phyloP scores from a whole-genome alignment of 2,888 invertebrate genomes.

The Acleris sparsana region DNA sequence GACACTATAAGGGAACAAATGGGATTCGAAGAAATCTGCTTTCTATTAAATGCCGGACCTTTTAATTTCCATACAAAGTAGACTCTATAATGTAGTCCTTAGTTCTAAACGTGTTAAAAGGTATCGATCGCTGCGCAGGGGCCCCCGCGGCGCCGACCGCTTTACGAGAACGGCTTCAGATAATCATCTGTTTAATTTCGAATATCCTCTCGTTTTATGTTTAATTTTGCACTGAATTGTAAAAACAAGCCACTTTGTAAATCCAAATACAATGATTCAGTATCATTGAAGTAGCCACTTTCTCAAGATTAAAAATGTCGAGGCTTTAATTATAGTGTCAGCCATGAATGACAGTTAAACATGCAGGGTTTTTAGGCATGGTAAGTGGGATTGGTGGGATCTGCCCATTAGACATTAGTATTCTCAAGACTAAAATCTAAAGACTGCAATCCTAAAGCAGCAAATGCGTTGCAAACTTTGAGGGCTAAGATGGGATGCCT shows the following conservation, averaged over 20 bases:
- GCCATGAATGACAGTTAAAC: too few species aligned
- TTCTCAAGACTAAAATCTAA: too few species aligned
- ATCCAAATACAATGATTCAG: neutral
- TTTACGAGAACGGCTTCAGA: conserved; percentile 20
- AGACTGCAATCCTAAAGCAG: too few species aligned
- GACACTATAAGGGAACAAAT: neutral
- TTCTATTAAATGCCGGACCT: too few species aligned
- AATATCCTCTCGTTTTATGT: conserved; percentile 5
- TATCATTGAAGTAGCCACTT: neutral
- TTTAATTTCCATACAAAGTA: too few species aligned
- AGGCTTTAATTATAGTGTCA: too few species aligned
- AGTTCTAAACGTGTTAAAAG: conserved; percentile 1
- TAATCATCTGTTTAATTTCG: conserved; percentile 14
- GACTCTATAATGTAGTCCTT: neutral
- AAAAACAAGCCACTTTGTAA: neutral
- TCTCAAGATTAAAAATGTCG: too few species aligned
- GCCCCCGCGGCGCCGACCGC: conserved; percentile 22
- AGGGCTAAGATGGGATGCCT: too few species aligned
- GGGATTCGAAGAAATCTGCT: neutral
- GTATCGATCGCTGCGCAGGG: conserved; percentile 33
- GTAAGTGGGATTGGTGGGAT: too few species aligned
- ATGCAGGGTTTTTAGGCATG: too few species aligned
- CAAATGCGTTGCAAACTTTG: too few species aligned
- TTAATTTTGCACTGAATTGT: neutral
- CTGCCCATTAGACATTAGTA: too few species aligned